These are phyloP conservation scores for Spilogale gracilis DNA, from an alignment of 2,113 vertebrate species.

Conservation along the genomic window DNA sequence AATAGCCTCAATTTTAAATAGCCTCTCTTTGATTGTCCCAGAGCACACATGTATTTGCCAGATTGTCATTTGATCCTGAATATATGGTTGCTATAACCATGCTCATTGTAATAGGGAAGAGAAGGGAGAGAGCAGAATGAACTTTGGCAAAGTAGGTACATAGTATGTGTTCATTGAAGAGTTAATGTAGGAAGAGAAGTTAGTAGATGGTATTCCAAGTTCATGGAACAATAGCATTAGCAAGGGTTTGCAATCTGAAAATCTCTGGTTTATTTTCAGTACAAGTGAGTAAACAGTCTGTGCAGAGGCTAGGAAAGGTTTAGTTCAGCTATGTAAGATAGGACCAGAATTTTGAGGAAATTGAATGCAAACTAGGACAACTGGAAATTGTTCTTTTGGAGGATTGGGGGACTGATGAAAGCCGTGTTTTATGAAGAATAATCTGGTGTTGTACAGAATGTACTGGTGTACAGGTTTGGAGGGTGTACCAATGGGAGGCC, in stretches of 20 bases:
- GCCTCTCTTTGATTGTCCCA: not conserved
- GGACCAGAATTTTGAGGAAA: conserved; percentile 38
- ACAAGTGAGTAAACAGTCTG: conserved; percentile 5
- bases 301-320: not conserved
- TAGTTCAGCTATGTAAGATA: not conserved
- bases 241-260: conserved; percentile 18
- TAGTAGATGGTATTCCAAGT: not conserved
- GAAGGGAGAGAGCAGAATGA: not conserved
- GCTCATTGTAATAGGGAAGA: not conserved
- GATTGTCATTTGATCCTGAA: conserved; percentile 25
- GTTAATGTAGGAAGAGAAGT: not conserved
- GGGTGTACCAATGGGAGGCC: not conserved
- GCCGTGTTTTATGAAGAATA: not conserved
- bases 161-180: not conserved
- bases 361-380: conserved; percentile 29
- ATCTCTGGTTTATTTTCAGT: not conserved
- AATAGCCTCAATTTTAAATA: conserved; percentile 10
- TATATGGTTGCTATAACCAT: not conserved
- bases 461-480: not conserved
- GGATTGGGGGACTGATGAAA: not conserved
- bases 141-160: not conserved
- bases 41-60: not conserved
- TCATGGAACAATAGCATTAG: not conserved
- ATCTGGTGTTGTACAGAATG: not conserved
- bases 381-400: conserved; percentile 18